A percentile compares a stretch with the other conserved stretches of the same genome.
Conservation (phyloP, 2,888 invertebrate genomes). For the Eurytoma adleriae region DNA sequence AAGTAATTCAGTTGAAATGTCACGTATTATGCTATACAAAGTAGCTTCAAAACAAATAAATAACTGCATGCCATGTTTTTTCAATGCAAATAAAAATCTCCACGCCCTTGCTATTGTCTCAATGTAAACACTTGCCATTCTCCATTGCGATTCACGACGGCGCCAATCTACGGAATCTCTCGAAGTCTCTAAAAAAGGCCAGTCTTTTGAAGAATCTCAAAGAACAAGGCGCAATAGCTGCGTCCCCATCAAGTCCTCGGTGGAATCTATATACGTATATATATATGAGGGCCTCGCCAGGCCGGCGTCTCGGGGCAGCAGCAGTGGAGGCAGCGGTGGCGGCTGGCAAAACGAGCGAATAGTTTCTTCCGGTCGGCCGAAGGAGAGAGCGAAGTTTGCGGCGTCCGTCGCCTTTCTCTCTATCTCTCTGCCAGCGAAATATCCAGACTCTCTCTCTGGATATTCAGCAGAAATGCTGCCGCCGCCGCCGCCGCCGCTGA, state of each 20-base stretch:
- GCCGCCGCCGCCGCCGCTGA: neutral
- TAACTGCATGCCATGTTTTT: no score
- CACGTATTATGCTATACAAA: no score
- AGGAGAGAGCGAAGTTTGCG: slow-evolving; percentile 55
- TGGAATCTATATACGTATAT: neutral
- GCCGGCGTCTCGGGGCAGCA: slow-evolving; percentile 1
- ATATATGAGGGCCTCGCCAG: neutral
- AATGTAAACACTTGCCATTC: no score
- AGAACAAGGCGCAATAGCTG: neutral
- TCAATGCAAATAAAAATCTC: no score
- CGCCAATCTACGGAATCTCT: no score
- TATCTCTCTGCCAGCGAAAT: slow-evolving; percentile 29
- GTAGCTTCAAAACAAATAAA: no score
- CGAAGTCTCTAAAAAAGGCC: neutral
- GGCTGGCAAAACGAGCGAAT: slow-evolving; percentile 44
- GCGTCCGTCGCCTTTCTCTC: slow-evolving; percentile 53
- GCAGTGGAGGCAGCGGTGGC: slow-evolving; percentile 26
- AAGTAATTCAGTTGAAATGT: no score
- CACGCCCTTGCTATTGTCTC: no score
- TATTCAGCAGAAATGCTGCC: slow-evolving; percentile 47
- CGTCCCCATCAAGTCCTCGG: neutral
- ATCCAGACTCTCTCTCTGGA: slow-evolving; percentile 20
- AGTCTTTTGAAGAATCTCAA: neutral
- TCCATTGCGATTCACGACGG: no score
- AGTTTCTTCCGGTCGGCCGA: slow-evolving; percentile 55